These are phyloP conservation scores for Sternarchorhynchus goeldii DNA, from an alignment of 2,797 vertebrate genomes.

Conservation along the genomic window DNA sequence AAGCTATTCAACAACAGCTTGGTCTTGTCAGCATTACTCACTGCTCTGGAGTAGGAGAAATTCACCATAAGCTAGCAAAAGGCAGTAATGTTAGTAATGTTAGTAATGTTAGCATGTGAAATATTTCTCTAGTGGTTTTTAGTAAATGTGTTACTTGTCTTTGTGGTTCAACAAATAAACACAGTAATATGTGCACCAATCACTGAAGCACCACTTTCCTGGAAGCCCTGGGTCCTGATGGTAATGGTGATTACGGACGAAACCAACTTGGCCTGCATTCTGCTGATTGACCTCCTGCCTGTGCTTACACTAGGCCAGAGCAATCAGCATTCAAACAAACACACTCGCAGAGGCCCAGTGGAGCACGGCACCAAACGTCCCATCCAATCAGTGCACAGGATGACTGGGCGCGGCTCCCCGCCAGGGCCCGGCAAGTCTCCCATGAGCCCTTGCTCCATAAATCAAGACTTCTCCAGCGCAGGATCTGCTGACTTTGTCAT, in stretches of 20 bases:
- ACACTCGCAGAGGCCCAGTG: slow-evolving; percentile 25
- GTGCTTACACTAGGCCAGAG: slow-evolving; percentile 35
- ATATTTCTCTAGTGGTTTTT: neutral
- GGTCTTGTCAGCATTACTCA: neutral
- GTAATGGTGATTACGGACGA: slow-evolving; percentile 37
- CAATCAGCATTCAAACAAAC: slow-evolving; percentile 45
- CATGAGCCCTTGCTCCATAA: slow-evolving; percentile 37
- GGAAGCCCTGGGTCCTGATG: neutral
- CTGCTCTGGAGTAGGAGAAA: no score
- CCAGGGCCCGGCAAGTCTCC: slow-evolving; percentile 32
- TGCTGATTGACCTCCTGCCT: slow-evolving; percentile 41
- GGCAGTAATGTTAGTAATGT: no score
- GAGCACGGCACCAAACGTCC: slow-evolving; percentile 3
- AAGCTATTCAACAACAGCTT: neutral
- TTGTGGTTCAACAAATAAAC: neutral
- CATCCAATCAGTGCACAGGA: slow-evolving; percentile 49
- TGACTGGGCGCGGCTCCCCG: slow-evolving; percentile 41
- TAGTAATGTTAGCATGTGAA: no score
- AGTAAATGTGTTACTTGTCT: neutral
- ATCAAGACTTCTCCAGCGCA: slow-evolving; percentile 33
- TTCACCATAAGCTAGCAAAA: no score
- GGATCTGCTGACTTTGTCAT: slow-evolving; percentile 48
- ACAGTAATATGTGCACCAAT: neutral
- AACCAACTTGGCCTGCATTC: slow-evolving; percentile 28
- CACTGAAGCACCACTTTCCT: neutral